Base-by-base conservation (phyloP, 2,888 invertebrate species). In the Leptopilina myrica region DNA sequence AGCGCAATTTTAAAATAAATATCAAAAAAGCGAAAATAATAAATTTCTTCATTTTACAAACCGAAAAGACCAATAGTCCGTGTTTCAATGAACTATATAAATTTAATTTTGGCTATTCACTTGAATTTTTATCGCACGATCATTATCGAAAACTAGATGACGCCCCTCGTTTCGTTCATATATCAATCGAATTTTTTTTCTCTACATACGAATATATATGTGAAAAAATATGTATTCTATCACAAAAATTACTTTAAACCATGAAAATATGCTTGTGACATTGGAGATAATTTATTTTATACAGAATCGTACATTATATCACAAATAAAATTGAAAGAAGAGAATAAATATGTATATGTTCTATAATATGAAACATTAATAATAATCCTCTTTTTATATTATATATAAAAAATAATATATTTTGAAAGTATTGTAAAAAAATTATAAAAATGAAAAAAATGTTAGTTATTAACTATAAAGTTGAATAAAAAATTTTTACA, bases 51-150 rank as follows among this genome's bases (percentile, higher is more conserved):
- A 78, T 78, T 46, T 59, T 77, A 20, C 33, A 33, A 53, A 33
- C 11, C 14, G 53, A 14, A 49, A 4, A 77, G 40, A n/a, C 59
- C 9, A 59, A 53, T 73, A 20, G 46, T 11, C 11, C 49, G 49
- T 9, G 11, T 46, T 40, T 20, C n/a, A 65, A n/a, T 67, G 65
- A 64, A 79, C 77, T 79, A 65, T 43, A 43, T 43, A 43, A 43
- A 33, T 62, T 33, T 46, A 40, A 56, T 26, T 49, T 43, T 49
- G 12, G 20, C 8, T 59, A n/a, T 12, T 9, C n/a, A n/a, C 59
- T n/a, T 20, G 20, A 62, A 62, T 62, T 62, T 49, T 62, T 62
- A 62, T 62, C 62, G 20, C 33, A 20, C 20, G 20, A 9, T 62
- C n/a, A 62, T 62, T 49, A 49, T 49, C 49, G 12, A 49, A 49